Percentiles rank a stretch among this genome's conserved stretches.
Conservation (phyloP, 2,888 invertebrate genomes). For the Morinoia aosen region DNA sequence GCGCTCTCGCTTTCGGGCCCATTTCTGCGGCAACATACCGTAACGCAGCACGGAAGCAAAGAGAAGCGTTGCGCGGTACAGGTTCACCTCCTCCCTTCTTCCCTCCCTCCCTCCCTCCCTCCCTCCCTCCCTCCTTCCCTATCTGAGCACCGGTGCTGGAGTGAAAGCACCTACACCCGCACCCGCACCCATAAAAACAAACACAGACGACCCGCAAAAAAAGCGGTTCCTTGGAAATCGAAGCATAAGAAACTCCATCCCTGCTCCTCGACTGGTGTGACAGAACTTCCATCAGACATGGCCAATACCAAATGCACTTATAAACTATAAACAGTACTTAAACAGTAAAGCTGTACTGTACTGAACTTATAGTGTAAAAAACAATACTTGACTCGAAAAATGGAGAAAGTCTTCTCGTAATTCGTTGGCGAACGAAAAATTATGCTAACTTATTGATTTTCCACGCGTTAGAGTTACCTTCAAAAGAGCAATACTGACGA, state of each 20-base stretch:
- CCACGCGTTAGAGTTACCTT: not conserved
- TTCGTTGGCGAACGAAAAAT: not conserved
- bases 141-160: not conserved
- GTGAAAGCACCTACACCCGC: slow-evolving; percentile 29
- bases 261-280: not conserved
- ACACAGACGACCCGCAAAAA: slow-evolving; percentile 7
- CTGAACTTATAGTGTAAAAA: not conserved
- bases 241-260: not conserved
- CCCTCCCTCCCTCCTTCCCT: not conserved
- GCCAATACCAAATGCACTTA: not conserved
- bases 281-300: not conserved
- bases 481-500: not conserved
- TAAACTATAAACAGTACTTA: too few relatives aligned
- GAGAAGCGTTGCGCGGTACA: not conserved
- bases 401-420: not conserved
- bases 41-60: not conserved
- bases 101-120: not conserved
- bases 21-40: not conserved
- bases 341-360: not conserved
- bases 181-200: slow-evolving; percentile 5
- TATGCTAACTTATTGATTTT: not conserved
- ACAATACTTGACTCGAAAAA: not conserved
- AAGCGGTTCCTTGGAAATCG: not conserved
- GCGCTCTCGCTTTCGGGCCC: not conserved
- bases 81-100: not conserved